These are phyloP conservation scores for Botrylloides violaceus DNA, from an alignment of 23 tunicate species.

Conservation along the genomic window DNA sequence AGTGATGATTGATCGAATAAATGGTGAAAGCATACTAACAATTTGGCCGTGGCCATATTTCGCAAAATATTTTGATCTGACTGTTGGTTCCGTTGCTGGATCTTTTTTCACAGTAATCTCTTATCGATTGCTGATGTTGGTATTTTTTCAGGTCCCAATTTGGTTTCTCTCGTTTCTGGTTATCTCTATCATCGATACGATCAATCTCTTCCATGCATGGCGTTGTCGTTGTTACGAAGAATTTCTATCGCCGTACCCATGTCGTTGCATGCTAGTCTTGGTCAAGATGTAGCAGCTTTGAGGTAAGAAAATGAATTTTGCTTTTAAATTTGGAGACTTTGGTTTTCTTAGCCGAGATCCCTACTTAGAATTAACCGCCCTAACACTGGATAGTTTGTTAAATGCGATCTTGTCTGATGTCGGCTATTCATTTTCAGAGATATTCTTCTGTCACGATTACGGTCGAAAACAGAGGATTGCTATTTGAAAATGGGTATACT, in stretches of 20 bases:
- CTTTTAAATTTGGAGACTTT: neutral
- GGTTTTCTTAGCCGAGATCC: neutral
- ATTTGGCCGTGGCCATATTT: too few relatives aligned
- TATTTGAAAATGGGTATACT: slow-evolving; percentile 59
- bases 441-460: slow-evolving; percentile 27
- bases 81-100: too few relatives aligned
- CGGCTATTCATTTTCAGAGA: slow-evolving; percentile 33
- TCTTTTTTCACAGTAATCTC: too few relatives aligned
- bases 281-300: slow-evolving; percentile 53
- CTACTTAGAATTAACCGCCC: neutral
- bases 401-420: slow-evolving; percentile 9
- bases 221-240: slow-evolving; percentile 59
- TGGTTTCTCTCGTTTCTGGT: slow-evolving; percentile 62
- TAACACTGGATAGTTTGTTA: neutral
- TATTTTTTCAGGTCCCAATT: slow-evolving; percentile 32
- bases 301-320: slow-evolving; percentile 25
- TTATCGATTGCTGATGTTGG: neutral
- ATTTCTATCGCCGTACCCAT: slow-evolving; percentile 74
- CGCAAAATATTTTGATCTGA: too few relatives aligned
- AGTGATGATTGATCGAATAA: neutral
- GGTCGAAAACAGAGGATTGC: slow-evolving; percentile 38
- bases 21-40: too few relatives aligned
- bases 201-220: slow-evolving; percentile 56
- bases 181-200: slow-evolving; percentile 73
- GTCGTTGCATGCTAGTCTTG: slow-evolving; percentile 80